These are phyloP conservation scores for Eulemur coronatus DNA, from an alignment of 2,797 vertebrate genomes.

Conservation along the genomic window DNA sequence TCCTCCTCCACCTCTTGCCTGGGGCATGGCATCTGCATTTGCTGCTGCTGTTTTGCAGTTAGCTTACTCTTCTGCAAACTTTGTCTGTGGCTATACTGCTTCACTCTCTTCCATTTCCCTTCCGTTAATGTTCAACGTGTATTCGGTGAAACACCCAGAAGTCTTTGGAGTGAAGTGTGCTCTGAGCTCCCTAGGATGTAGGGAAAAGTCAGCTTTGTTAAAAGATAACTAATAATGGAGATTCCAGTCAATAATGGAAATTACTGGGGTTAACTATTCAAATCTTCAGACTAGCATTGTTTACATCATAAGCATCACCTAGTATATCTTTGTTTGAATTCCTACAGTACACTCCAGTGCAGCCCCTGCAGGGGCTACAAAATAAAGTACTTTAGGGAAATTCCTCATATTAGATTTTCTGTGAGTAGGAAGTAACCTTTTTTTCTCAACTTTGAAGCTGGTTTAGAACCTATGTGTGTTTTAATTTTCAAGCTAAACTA, in stretches of 20 bases:
- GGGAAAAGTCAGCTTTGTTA: not conserved
- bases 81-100: not conserved
- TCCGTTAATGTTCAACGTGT: not conserved
- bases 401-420: not conserved
- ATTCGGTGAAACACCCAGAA: not conserved
- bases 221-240: not conserved
- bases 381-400: not conserved
- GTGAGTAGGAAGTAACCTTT: not conserved
- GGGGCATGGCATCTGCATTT: too few species aligned
- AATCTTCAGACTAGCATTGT: not conserved
- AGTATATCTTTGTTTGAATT: not conserved
- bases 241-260: not conserved
- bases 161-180: not conserved
- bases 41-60: not conserved
- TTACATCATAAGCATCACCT: not conserved
- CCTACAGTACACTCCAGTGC: not conserved
- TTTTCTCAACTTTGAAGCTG: not conserved
- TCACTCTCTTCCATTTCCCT: not conserved
- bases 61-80: not conserved
- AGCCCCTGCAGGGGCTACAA: not conserved
- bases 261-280: not conserved
- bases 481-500: not conserved
- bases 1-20: not conserved
- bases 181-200: not conserved
- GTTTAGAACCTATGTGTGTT: not conserved